Base-by-base conservation (phyloP, 2,888 invertebrate species). In the Cremastinae sp. region DNA sequence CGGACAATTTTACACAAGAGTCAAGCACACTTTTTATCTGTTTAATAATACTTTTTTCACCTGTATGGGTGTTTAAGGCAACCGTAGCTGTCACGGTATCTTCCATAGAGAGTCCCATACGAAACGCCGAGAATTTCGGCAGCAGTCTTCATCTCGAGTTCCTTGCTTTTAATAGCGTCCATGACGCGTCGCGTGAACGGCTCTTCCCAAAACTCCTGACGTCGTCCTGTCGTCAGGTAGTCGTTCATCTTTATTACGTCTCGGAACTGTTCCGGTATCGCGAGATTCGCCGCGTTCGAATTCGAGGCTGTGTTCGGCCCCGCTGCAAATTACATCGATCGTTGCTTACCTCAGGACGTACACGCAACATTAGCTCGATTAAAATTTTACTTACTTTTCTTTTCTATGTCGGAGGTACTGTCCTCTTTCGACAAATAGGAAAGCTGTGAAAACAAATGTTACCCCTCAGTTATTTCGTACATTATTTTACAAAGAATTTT, bases 151-250 rank as follows among this genome's bases (percentile, higher is more conserved):
- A 97, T 97, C 90, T 97, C 97, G 86, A 97, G 90, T 91, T 96
- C 96, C 90, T 97, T 97, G 79, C 95, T 94, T 84, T 96, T 94
- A 28, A 97, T 96, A 14, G 96, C 95, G 88, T 97, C 96, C 95
- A 97, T 95, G 47, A 97, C 94, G 86, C 96, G 91, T 89, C 95
- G 95, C 34, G 96, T 96, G 85, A 96, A 96, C 53, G 95, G 94
- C 88, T 97, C 97, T 87, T 97, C 97, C 97, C 97, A 97, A 90
- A 97, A 97, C 90, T 97, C 96, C 74, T 96, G 97, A 62, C 97
- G 91, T 36, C 97, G 91, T 1, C 97, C 96, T 83, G 95, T 96
- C 83, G 95, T 94, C 77, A 96, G 90, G 86, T 96, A 97, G 85
- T 96, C 96, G 88, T 95, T 95, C 92, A 96, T 94, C 89, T 96